A percentile compares a stretch with the other conserved stretches of the same genome.
Evolutionary conservation across 2,113 vertebrate species (phyloP).

Genomic region (Nesoenas mayeri): DNA sequence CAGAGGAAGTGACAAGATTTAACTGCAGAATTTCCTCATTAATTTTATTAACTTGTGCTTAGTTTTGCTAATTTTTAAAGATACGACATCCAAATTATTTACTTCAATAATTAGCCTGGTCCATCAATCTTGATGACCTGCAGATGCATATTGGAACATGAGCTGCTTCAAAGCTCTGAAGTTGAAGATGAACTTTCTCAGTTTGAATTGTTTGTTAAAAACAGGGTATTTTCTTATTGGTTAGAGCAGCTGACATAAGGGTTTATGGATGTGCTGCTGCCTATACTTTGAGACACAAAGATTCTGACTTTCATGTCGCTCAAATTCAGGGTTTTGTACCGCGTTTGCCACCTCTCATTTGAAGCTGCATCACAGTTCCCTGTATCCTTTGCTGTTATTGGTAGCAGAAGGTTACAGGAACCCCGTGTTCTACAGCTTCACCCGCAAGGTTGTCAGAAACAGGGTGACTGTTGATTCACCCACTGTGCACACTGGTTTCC

Average conservation of each 20-base stretch:
- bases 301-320: background rate
- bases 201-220: background rate
- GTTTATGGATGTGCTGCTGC: background rate
- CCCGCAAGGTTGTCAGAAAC: background rate
- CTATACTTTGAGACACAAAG: background rate
- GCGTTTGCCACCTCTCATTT: background rate
- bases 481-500: background rate
- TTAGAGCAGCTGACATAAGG: background rate
- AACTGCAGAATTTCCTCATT: background rate
- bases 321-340: background rate
- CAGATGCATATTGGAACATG: background rate
- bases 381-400: background rate
- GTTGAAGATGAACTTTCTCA: background rate
- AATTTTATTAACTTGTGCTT: background rate
- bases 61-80: background rate
- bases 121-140: background rate
- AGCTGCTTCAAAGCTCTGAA: background rate
- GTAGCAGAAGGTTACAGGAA: background rate
- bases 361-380: background rate
- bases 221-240: background rate
- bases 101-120: background rate
- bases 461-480: background rate
- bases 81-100: background rate
- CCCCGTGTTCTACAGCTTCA: background rate
- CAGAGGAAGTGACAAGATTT: background rate